Evolutionary conservation across 2,797 vertebrate species (phyloP), one percentile per base, ranked within the genome.

Genomic region (Novumbra hubbsi): DNA sequence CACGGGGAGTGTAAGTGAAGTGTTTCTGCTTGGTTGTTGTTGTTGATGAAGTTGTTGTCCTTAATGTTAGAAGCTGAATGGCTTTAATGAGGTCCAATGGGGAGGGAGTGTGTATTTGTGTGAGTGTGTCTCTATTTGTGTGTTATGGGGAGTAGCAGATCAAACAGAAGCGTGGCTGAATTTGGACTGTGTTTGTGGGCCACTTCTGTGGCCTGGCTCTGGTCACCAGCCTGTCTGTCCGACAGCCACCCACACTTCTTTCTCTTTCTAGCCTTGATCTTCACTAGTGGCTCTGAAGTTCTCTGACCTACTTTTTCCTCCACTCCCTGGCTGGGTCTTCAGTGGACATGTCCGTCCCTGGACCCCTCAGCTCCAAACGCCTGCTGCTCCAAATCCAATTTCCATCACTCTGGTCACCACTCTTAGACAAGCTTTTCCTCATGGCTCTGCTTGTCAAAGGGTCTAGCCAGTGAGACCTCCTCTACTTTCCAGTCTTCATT

Each of bases 271-370:
- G 67, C 49, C 65, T 79, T 80, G 73, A 73, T 73, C 81, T 81
- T 57, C 78, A 66, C 65, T 80, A 86, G 75, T 72, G 27, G 19
- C 78, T 76, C 75, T 81, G 76, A 76, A 76, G 78, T 78, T 68
- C 70, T 64, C 78, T 92, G 92, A 92, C 92, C 92, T 87, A 91
- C 83, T 93, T 92, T 84, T 79, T 57, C 52, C n/a, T 74, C 79
- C 57, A 12, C 49, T 32, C 34, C n/a, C 28, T 28, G 21, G 16
- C 32, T 4, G 27, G 67, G n/a, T 73, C 32, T 6, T 64, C 63
- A 30, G 63, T 64, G 52, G 66, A 60, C 45, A 38, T 9, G 72
- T 64, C 28, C 68, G 34, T 32, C 30, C 57, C 72, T 38, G 30
- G 67, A 27, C 73, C 73, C 48, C 65, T 45, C 32, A 21, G 48